These are phyloP conservation scores for Lamellibrachia luymesi DNA, from an alignment of 1,140 invertebrate genomes.

Conservation along the genomic window DNA sequence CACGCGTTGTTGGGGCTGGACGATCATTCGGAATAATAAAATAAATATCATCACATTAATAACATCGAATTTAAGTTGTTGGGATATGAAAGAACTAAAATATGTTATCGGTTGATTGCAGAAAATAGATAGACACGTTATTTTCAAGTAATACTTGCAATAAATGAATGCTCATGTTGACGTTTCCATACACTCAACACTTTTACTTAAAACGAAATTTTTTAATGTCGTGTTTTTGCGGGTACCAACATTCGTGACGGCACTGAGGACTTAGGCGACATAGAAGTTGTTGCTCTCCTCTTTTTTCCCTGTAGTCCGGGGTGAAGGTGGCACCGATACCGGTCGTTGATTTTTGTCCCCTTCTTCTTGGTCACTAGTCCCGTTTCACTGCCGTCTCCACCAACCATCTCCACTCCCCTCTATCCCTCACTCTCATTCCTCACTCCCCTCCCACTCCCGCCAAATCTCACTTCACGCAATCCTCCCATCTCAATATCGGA, in stretches of 20 bases:
- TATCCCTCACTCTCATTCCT: not conserved
- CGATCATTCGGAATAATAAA: too few relatives aligned
- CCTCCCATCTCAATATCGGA: too few relatives aligned
- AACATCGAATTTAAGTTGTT: not conserved
- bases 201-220: too few relatives aligned
- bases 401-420: not conserved
- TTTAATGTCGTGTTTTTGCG: not conserved
- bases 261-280: not conserved
- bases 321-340: too few relatives aligned
- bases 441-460: too few relatives aligned
- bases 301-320: not conserved
- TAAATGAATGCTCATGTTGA: not conserved
- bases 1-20: too few relatives aligned
- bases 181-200: too few relatives aligned
- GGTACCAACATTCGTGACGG: not conserved
- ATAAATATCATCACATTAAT: not conserved
- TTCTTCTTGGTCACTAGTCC: not conserved
- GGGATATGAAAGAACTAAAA: not conserved
- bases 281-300: not conserved
- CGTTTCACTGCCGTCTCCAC: not conserved
- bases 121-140: too few relatives aligned
- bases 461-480: too few relatives aligned
- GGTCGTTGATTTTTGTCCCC: not conserved
- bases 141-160: too few relatives aligned
- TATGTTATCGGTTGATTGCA: too few relatives aligned